These are phyloP conservation scores for Vombatus ursinus DNA, from an alignment of 2,113 vertebrate species.

Conservation along the genomic window DNA sequence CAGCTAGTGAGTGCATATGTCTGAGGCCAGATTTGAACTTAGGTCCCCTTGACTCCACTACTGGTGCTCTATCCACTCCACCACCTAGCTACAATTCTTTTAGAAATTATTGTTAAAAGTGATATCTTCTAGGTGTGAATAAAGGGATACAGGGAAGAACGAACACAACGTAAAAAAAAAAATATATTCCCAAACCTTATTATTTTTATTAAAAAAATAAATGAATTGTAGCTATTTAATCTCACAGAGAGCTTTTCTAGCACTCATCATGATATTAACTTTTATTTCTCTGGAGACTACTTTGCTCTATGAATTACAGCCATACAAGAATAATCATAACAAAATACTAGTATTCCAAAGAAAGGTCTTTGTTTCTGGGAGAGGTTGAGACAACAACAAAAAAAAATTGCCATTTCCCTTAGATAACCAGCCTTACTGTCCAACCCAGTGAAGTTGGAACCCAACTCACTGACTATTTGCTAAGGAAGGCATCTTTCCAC, in stretches of 20 bases:
- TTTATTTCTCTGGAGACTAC: background rate
- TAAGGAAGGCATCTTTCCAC: background rate
- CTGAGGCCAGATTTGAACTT: no score
- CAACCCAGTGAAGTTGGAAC: background rate
- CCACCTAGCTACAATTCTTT: no score
- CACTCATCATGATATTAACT: background rate
- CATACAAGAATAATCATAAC: background rate
- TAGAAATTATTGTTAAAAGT: background rate
- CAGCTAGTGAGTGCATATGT: no score
- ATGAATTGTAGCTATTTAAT: background rate
- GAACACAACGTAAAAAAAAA: no score
- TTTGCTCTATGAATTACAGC: background rate
- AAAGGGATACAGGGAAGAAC: background rate
- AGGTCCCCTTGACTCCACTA: no score
- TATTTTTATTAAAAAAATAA: background rate
- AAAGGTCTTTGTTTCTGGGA: background rate
- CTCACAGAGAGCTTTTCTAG: background rate
- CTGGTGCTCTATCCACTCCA: no score
- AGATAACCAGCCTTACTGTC: background rate
- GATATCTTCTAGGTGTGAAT: background rate
- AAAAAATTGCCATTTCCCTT: background rate
- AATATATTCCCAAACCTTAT: background rate
- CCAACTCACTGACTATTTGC: background rate
- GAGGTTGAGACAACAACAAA: background rate
- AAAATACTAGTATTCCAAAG: background rate